Evolutionary conservation across 2,888 invertebrate genomes (phyloP).

Genomic region (Pseudococcus jackbeardsleyi): DNA sequence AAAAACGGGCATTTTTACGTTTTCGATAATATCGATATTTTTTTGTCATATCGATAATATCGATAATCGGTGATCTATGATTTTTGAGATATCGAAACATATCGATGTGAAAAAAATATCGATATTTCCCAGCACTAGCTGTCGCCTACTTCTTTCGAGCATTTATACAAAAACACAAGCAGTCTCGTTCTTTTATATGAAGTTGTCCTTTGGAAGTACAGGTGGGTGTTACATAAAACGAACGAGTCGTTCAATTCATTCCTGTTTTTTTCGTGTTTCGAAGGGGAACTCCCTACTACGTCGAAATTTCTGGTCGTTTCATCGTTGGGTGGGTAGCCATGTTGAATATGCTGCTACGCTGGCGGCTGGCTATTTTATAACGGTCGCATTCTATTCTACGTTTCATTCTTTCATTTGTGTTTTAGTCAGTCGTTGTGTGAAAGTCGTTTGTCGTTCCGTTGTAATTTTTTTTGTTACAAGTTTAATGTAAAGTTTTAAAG

Average conservation of each 20-base stretch:
- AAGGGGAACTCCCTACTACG: background rate
- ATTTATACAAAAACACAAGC: background rate
- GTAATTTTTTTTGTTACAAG: background rate
- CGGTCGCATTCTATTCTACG: background rate
- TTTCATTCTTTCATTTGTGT: background rate
- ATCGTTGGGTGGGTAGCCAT: background rate
- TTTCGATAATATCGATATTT: too few relatives aligned
- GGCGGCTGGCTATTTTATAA: background rate
- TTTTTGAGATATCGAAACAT: too few relatives aligned
- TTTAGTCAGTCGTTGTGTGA: background rate
- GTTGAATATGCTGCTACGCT: background rate
- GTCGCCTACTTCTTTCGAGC: background rate
- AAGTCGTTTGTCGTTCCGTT: background rate
- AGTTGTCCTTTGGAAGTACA: background rate
- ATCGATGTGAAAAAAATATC: too few relatives aligned
- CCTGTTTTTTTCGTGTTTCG: background rate
- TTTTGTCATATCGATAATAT: too few relatives aligned
- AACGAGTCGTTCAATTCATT: background rate
- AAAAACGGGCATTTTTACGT: too few relatives aligned
- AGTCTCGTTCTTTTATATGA: slow-evolving; percentile 2
- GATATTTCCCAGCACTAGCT: too few relatives aligned
- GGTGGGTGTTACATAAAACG: background rate
- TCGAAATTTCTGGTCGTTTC: slow-evolving; percentile 35
- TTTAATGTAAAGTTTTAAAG: background rate
- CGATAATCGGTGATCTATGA: too few relatives aligned